Base-by-base conservation (phyloP, 30 jellyfish, hydroid and myxozoan genomes). In the Pelagia noctiluca region DNA sequence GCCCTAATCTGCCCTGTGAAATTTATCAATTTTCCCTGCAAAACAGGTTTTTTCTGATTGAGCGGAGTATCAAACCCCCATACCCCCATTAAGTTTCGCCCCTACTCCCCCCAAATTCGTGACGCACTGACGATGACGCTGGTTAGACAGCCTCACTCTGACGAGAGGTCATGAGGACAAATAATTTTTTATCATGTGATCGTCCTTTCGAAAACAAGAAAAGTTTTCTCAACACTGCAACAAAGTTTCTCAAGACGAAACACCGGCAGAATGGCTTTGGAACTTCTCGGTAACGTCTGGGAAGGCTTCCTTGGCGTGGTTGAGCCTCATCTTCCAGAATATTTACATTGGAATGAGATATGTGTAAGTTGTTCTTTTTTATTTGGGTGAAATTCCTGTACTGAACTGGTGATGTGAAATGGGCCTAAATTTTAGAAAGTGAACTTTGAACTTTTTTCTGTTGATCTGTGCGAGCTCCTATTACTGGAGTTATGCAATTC, bases 261-360 rank as follows among this genome's bases (percentile, higher is more conserved):
- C 33, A 5, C 1, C 1, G 24, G 66, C 37, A 71, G 25, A 16
- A 84, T 84, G 95, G 95, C 95, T 28, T 52, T 68, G 0, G 88
- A 84, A 38, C 68, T 79, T 18, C 33, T 84, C 46, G 75, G 86
- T 24, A 70, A 70, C 13, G 92, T 86, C 12, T 93, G 98, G 98
- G 98, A 93, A 82, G 84, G 90, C 47, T 87, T 93, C 35, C 85
- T 93, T 31, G 93, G 85, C 28, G 50, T 67, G 28, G 97, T 93
- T 26, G 98, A 93, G 66, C 98, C 98, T 18, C 97, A 93, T 61
- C 87, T 93, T 29, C 98, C 98, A 22, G 98, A 93, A 63, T 80
- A 93, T 87, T 88, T 93, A 29, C 98, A 93, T 54, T 93, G 98
- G 98, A 93, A 93, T 76, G 98, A 93, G 78, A 74, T 93, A 66